Evolutionary conservation across 30 jellyfish, hydroid and myxozoan genomes (phyloP).

Genomic region (Hydractinia echinata): DNA sequence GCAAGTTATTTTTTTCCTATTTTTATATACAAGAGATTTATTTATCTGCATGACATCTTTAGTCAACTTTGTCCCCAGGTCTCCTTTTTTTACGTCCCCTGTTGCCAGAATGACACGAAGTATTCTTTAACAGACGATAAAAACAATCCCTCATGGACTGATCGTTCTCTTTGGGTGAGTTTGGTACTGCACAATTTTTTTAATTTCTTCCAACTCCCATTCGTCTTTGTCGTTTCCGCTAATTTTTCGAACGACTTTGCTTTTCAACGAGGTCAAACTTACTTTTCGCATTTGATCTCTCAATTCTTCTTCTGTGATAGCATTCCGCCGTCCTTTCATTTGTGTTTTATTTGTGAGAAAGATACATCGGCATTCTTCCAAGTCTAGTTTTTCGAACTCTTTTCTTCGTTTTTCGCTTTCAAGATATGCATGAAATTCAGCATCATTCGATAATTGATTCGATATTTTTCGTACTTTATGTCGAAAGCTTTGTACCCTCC

Average conservation of each 20-base stretch:
- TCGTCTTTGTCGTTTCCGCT: background rate
- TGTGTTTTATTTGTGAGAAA: background rate
- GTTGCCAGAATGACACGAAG: too few relatives aligned
- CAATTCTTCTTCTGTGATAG: background rate
- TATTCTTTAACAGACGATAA: too few relatives aligned
- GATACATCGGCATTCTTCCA: constrained; percentile 9
- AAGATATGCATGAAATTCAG: background rate
- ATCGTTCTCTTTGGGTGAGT: background rate
- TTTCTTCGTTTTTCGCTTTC: background rate
- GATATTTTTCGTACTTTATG: constrained; percentile 1
- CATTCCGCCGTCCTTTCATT: constrained; percentile 8
- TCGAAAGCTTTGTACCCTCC: background rate
- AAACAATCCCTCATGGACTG: background rate
- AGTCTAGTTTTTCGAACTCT: background rate
- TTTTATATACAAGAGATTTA: too few relatives aligned
- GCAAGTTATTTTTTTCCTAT: too few relatives aligned
- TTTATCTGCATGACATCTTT: too few relatives aligned
- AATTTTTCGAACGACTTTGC: background rate
- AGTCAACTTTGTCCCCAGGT: too few relatives aligned
- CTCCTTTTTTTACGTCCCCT: too few relatives aligned
- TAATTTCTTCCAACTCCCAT: constrained; percentile 13
- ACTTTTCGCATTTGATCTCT: background rate
- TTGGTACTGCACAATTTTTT: background rate
- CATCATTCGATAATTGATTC: background rate
- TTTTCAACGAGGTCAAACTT: background rate